Evolutionary conservation across 2,888 invertebrate species (phyloP).

Genomic region (Petrophora chlorosata): DNA sequence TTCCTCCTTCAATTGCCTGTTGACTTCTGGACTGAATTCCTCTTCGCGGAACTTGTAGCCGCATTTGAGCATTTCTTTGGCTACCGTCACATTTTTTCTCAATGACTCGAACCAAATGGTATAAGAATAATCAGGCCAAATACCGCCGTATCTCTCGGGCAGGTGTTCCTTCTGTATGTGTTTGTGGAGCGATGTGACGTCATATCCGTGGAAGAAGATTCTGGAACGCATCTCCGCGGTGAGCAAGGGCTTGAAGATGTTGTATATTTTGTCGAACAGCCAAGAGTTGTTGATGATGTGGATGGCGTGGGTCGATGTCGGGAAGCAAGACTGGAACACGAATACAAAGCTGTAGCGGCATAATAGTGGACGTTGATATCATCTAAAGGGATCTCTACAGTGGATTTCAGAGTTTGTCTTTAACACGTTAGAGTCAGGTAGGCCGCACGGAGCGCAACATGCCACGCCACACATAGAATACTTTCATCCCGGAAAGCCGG

Average conservation of each 20-base stretch:
- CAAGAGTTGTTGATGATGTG: constrained; percentile 92
- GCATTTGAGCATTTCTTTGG: constrained; percentile 85
- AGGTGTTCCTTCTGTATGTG: constrained; percentile 88
- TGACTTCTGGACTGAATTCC: constrained; percentile 65
- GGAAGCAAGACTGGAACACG: constrained; percentile 86
- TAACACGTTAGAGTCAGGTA: too few species aligned
- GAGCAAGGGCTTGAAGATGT: constrained; percentile 90
- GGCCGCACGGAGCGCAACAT: too few species aligned
- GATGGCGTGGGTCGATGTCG: constrained; percentile 88
- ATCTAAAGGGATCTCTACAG: too few species aligned
- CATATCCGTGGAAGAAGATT: constrained; percentile 88
- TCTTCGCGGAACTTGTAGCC: constrained; percentile 85
- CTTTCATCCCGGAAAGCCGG: too few species aligned
- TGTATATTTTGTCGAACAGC: constrained; percentile 91
- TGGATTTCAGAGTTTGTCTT: too few species aligned
- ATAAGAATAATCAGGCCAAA: constrained; percentile 88
- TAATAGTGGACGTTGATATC: too few species aligned
- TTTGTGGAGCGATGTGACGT: constrained; percentile 88
- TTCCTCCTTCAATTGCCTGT: constrained; percentile 63
- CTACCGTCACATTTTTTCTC: constrained; percentile 80
- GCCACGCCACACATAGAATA: too few species aligned
- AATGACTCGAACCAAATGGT: constrained; percentile 89
- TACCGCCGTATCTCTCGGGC: constrained; percentile 88
- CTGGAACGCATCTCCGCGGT: constrained; percentile 86
- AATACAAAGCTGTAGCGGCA: too few species aligned